Evolutionary conservation across 2,888 invertebrate genomes (phyloP), one percentile per base, ranked within the genome.

Genomic region (Mylabris sibirica): DNA sequence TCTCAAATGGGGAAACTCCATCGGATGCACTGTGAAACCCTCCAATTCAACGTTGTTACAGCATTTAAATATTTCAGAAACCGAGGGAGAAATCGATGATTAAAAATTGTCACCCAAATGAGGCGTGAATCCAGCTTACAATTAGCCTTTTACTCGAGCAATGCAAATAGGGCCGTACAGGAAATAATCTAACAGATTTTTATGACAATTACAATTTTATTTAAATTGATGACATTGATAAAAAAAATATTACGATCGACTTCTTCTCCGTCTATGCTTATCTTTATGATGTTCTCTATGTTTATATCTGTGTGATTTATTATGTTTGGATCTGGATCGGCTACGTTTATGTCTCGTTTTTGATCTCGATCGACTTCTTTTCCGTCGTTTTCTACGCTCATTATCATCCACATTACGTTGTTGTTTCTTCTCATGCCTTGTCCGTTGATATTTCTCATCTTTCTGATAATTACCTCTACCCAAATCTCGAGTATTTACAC

Each of bases 401-500:
- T 49, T 1, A 49, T 41, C n/a, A 44, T 44, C 17, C 0, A n/a
- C 11, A 17, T 22, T 53, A 20, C 12, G 20, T 22, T 3, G 20
- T 22, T 3, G 20, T 17, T 57, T 66, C 59, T 60, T 20, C 12
- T 60, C 59, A 41, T 53, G n/a, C 14, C 17, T 35, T 6, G 22
- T 53, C 35, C 44, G 61, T 24, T 65, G 59, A 30, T 53, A 22
- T 34, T 41, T 26, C 22, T 60, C 63, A 64, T 74, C 70, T 68
- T 68, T 75, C 65, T 78, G 77, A 76, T 78, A 83, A 76, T 76
- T 82, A 26, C 78, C 79, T 69, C 79, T 72, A 67, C 76, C 83
- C 71, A 82, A 81, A 67, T 79, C 81, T 35, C 78, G 77, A 44
- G 83, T 84, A 72, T 80, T 79, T n/a, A 81, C 81, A 69, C 85